These are phyloP conservation scores for Pterobdella sp. DNA, from an alignment of 2,888 invertebrate species.

Conservation along the genomic window DNA sequence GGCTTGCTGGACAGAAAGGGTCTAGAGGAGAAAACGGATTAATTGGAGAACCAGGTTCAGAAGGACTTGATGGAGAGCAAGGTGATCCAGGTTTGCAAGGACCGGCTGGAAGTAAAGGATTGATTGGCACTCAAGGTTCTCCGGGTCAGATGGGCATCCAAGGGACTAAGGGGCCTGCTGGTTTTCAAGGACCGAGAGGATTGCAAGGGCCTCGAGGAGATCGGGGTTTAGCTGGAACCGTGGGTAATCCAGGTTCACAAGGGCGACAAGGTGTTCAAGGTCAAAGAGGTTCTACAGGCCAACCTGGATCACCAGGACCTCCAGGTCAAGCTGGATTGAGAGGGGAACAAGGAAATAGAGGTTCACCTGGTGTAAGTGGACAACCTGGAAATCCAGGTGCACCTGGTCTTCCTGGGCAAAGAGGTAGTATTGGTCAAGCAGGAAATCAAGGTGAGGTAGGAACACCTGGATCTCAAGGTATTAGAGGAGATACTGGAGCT, in stretches of 20 bases:
- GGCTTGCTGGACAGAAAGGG: slow-evolving; percentile 15
- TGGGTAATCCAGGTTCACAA: slow-evolving; percentile 26
- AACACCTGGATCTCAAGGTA: slow-evolving; percentile 35
- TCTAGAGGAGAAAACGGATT: slow-evolving; percentile 2
- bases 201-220: slow-evolving; percentile 24
- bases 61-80: neutral
- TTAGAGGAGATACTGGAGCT: slow-evolving; percentile 7
- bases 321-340: slow-evolving; percentile 27
- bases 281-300: slow-evolving; percentile 28
- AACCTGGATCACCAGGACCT: slow-evolving; percentile 25
- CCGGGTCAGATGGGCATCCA: neutral
- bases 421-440: slow-evolving; percentile 28
- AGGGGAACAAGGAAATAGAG: slow-evolving; percentile 26
- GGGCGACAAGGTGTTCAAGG: slow-evolving; percentile 30
- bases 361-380: slow-evolving; percentile 28
- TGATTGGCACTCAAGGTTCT: neutral
- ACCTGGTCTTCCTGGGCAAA: slow-evolving; percentile 21
- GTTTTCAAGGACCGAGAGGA: slow-evolving; percentile 27
- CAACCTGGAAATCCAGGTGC: slow-evolving; percentile 19
- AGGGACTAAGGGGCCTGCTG: slow-evolving; percentile 13
- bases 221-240: slow-evolving; percentile 23
- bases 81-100: neutral
- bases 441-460: slow-evolving; percentile 35
- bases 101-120: slow-evolving; percentile 11
- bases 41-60: neutral